A percentile compares a stretch with the other conserved stretches of the same genome.
phyloP scores from a whole-genome alignment of 2,113 vertebrate species.

The Tupaia tana region DNA sequence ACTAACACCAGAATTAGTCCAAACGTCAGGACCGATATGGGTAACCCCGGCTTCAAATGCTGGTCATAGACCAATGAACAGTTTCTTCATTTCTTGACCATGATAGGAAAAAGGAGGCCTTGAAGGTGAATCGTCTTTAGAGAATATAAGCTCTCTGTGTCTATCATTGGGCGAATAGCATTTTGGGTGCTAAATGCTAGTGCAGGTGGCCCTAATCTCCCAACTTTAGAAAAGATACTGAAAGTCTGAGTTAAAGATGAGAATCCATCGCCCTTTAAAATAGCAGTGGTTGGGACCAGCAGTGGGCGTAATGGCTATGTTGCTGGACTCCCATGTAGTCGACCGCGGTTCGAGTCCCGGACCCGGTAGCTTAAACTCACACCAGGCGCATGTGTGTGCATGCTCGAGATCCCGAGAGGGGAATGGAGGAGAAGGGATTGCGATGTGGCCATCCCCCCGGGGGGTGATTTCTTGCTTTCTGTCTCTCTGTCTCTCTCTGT shows the following conservation, averaged over 20 bases:
- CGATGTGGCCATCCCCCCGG: too few species aligned
- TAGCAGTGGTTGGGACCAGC: too few species aligned
- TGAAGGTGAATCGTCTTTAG: neutral
- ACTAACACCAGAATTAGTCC: neutral
- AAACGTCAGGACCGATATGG: neutral
- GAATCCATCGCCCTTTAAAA: neutral
- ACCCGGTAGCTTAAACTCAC: too few species aligned
- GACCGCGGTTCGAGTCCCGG: too few species aligned
- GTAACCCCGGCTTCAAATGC: neutral
- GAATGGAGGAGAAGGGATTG: too few species aligned
- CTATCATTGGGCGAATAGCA: neutral
- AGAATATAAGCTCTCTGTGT: neutral
- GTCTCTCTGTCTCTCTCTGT: too few species aligned
- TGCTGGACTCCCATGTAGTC: too few species aligned
- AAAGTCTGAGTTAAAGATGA: neutral
- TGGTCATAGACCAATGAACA: neutral
- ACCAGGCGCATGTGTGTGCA: too few species aligned
- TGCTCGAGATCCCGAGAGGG: too few species aligned
- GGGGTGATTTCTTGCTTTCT: too few species aligned
- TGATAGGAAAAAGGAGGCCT: neutral
- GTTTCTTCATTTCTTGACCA: neutral
- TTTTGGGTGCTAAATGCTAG: slow-evolving; percentile 20
- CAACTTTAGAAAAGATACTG: slow-evolving; percentile 54
- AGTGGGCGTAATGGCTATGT: too few species aligned
- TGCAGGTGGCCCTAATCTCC: slow-evolving; percentile 19